Evolutionary conservation across 30 jellyfish, hydroid and myxozoan species (phyloP).

Genomic region (Chironex yamaguchii): DNA sequence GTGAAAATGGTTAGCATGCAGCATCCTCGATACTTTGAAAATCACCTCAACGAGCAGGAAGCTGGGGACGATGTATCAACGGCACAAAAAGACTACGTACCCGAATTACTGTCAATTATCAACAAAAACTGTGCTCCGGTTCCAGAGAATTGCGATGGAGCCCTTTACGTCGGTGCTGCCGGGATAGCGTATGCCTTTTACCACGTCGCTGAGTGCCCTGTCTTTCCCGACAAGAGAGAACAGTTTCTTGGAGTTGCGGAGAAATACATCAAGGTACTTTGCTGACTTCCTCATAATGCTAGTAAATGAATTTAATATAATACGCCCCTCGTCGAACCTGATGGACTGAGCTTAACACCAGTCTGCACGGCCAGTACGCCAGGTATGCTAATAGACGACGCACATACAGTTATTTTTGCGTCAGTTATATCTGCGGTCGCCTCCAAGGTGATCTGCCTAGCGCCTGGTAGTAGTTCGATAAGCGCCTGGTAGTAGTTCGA

Average conservation of each 20-base stretch:
- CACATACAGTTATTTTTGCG: no score
- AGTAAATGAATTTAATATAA: background rate
- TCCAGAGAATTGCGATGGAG: slow-evolving; percentile 96
- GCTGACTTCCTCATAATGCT: no score
- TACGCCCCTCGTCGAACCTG: background rate
- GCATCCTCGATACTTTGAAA: slow-evolving; percentile 95
- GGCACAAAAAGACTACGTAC: slow-evolving; percentile 94
- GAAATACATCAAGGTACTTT: slow-evolving; percentile 80
- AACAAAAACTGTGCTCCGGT: slow-evolving; percentile 92
- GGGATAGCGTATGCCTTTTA: slow-evolving; percentile 98
- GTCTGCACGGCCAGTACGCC: background rate
- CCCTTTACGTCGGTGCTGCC: slow-evolving; percentile 96
- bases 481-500: no score
- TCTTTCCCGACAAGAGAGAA: slow-evolving; percentile 84
- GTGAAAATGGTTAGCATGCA: slow-evolving; percentile 77
- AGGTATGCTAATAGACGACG: no score
- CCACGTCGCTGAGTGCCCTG: slow-evolving; percentile 95
- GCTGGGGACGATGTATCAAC: slow-evolving; percentile 82
- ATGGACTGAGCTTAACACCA: background rate
- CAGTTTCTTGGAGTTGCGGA: slow-evolving; percentile 84
- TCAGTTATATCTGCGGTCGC: no score
- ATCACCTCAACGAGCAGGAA: slow-evolving; percentile 76
- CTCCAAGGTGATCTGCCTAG: no score
- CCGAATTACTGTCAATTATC: slow-evolving; percentile 83
- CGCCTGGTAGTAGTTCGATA: no score